Evolutionary conservation across 1,140 invertebrate species (phyloP).

Genomic region (Oryctes rhinoceros): DNA sequence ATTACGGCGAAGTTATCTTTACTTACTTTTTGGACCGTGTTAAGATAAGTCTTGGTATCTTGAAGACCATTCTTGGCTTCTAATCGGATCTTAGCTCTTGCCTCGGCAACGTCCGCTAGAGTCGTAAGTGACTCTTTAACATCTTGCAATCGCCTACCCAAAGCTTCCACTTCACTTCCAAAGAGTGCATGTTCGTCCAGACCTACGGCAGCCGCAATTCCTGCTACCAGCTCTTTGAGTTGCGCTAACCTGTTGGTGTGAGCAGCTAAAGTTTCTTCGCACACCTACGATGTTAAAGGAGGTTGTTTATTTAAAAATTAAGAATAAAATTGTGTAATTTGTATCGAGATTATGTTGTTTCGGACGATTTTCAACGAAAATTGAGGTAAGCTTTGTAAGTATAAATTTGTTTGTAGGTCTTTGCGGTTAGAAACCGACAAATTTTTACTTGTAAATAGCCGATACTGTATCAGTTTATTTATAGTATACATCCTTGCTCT

Average conservation of each 20-base stretch:
- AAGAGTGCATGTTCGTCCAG: conserved; percentile 73
- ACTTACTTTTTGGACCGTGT: conserved; percentile 71
- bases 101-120: conserved; percentile 78
- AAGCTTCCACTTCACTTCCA: conserved; percentile 78
- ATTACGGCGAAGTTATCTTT: neutral
- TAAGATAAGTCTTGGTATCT: conserved; percentile 69
- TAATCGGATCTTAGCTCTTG: conserved; percentile 66
- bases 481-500: too few species aligned
- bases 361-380: too few species aligned
- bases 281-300: conserved; percentile 66
- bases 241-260: conserved; percentile 75
- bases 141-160: conserved; percentile 79
- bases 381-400: too few species aligned
- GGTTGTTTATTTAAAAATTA: neutral
- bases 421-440: too few species aligned
- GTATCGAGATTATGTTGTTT: too few species aligned
- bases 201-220: conserved; percentile 80
- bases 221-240: conserved; percentile 75
- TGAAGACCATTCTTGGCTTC: conserved; percentile 66
- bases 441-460: too few species aligned
- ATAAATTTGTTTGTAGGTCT: too few species aligned
- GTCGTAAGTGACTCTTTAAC: conserved; percentile 76
- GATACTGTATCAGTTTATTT: too few species aligned
- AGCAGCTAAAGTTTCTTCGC: conserved; percentile 76
- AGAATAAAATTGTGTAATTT: neutral